These are phyloP conservation scores for Pelagia noctiluca DNA, from an alignment of 30 jellyfish, hydroid and myxozoan species.

Conservation along the genomic window DNA sequence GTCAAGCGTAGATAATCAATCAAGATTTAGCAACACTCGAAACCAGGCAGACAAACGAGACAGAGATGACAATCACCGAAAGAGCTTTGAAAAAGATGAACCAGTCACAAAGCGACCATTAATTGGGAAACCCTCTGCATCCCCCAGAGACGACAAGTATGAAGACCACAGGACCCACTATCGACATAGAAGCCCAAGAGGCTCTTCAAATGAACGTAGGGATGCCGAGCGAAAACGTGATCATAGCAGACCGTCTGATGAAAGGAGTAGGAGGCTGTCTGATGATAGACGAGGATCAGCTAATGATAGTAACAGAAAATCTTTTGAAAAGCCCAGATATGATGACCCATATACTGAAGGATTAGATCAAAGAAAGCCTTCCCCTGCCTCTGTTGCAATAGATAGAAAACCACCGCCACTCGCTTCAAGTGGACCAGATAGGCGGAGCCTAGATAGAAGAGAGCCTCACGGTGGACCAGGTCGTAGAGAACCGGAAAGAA, in stretches of 20 bases:
- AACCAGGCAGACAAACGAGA: not conserved
- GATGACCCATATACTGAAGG: not conserved
- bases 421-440: constrained; percentile 4
- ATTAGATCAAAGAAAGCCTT: not conserved
- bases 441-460: constrained; percentile 11
- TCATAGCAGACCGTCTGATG: too few species aligned
- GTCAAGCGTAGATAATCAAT: not conserved
- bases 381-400: too few species aligned
- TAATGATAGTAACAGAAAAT: not conserved
- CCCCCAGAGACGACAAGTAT: not conserved
- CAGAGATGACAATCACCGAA: constrained; percentile 19
- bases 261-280: too few species aligned
- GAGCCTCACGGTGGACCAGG: constrained; percentile 28
- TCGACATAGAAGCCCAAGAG: not conserved
- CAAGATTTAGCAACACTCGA: not conserved
- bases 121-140: not conserved
- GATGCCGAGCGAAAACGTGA: too few species aligned
- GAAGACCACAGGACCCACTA: not conserved
- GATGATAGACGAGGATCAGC: not conserved
- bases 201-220: not conserved
- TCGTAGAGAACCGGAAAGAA: constrained; percentile 11
- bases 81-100: not conserved
- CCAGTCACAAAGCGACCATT: not conserved
- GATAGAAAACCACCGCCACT: too few species aligned
- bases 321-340: not conserved